Conservation (phyloP, 2,113 vertebrate genomes). For the Cryptomyrus ogoouensis region DNA sequence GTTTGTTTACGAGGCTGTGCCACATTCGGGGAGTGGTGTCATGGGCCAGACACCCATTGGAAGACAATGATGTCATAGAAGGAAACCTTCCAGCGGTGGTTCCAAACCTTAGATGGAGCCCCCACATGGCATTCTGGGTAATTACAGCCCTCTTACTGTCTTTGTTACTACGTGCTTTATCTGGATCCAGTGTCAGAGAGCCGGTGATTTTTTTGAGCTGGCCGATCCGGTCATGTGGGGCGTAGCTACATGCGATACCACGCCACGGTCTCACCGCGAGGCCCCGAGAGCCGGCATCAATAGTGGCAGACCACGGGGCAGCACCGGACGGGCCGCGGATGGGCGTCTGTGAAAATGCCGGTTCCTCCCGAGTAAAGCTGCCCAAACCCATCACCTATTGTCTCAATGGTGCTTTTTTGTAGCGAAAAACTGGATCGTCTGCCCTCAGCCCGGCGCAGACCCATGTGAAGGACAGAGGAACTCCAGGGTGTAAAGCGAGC, state of each 20-base stretch:
- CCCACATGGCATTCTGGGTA: constrained; percentile 11
- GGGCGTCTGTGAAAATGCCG: neutral
- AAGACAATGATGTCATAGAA: constrained; percentile 24
- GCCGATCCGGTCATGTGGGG: neutral
- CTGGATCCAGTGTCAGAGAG: neutral
- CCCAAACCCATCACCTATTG: too few relatives aligned
- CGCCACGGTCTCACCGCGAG: neutral
- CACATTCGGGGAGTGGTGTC: neutral
- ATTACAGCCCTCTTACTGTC: neutral
- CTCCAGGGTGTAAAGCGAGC: neutral
- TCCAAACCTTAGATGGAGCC: neutral
- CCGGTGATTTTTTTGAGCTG: neutral
- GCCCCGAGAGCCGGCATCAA: neutral
- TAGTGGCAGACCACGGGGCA: neutral
- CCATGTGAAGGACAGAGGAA: neutral
- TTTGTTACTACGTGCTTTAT: neutral
- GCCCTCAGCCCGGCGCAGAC: neutral
- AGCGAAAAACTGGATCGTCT: neutral
- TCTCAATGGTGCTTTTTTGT: neutral
- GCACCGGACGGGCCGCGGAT: neutral
- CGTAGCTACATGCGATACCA: neutral
- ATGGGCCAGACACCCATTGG: neutral
- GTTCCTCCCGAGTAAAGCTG: neutral
- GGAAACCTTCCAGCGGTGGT: neutral
- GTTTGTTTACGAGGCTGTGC: neutral